Percentiles rank a stretch among this genome's conserved stretches.
Conservation (phyloP, 2,888 invertebrate species). For the Gnatocerus cornutus region DNA sequence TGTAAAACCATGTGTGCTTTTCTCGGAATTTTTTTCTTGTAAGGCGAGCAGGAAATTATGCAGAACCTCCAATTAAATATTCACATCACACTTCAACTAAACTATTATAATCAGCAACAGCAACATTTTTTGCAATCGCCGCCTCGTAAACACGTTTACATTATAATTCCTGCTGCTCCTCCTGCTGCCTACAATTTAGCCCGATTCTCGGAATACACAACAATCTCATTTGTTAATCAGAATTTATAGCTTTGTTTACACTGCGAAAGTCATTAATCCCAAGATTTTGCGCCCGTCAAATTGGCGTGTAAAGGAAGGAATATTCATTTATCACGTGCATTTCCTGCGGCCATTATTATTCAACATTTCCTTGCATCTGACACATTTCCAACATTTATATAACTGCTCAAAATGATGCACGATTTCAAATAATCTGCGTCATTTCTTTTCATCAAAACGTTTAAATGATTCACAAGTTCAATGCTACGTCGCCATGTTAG, state of each 20-base stretch:
- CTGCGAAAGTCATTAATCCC: background rate
- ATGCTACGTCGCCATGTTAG: slow-evolving; percentile 24
- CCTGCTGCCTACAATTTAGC: background rate
- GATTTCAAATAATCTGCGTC: slow-evolving; percentile 8
- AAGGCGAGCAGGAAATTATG: no score
- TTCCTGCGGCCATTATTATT: slow-evolving; percentile 3
- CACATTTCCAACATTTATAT: slow-evolving; percentile 18
- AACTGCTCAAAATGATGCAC: slow-evolving; percentile 14
- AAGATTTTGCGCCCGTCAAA: background rate
- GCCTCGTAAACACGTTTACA: background rate
- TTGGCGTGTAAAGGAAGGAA: background rate
- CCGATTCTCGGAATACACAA: background rate
- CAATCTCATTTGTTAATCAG: slow-evolving; percentile 1
- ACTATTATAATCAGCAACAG: no score
- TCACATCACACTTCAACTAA: no score
- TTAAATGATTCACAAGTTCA: slow-evolving; percentile 27
- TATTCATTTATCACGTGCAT: slow-evolving; percentile 4
- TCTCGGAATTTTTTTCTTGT: no score
- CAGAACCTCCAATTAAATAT: no score
- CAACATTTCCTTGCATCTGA: slow-evolving; percentile 17
- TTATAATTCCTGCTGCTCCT: background rate
- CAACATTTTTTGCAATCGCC: background rate
- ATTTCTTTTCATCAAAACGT: slow-evolving; percentile 6
- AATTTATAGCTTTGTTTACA: background rate
- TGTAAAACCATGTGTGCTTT: no score